Conservation (phyloP, 1,140 invertebrate genomes). For the Pseudomyrmex pallidus region DNA sequence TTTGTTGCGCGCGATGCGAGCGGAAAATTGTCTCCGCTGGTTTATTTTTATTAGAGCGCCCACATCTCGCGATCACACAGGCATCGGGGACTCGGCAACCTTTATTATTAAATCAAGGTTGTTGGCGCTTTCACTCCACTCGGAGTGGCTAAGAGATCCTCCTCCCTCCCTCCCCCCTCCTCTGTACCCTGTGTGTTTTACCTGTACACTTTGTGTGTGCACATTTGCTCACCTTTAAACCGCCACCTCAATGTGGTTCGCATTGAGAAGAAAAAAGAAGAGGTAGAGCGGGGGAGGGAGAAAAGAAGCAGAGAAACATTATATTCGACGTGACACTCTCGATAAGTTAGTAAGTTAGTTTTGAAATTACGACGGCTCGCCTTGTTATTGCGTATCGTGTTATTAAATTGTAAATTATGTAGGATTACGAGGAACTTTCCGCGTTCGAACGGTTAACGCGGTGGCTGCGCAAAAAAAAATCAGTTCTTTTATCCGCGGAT, state of each 20-base stretch:
- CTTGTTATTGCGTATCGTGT: conserved; percentile 25
- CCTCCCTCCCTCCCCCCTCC: too few species aligned
- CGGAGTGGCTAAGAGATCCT: conserved; percentile 56
- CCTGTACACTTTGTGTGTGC: conserved; percentile 38
- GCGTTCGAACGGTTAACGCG: conserved; percentile 1
- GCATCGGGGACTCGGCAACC: conserved; percentile 61
- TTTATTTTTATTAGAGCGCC: conserved; percentile 48
- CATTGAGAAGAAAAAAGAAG: background rate
- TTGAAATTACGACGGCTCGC: conserved; percentile 19
- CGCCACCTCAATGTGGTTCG: background rate
- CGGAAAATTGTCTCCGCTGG: conserved; percentile 41
- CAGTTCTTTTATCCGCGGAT: conserved; percentile 4
- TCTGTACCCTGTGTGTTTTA: conserved; percentile 48
- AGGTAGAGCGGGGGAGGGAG: too few species aligned
- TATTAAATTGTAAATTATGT: conserved; percentile 32
- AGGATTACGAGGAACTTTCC: conserved; percentile 16
- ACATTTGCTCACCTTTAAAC: conserved; percentile 59
- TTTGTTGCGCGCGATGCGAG: conserved; percentile 4
- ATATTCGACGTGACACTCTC: background rate
- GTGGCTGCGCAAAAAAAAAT: background rate
- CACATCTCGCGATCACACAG: background rate
- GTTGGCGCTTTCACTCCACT: conserved; percentile 75
- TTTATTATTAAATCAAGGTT: conserved; percentile 82
- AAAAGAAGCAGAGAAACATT: background rate
- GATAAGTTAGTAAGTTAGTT: conserved; percentile 29